These are phyloP conservation scores for Heliconius melpomene DNA, from an alignment of 1,140 invertebrate species.

Conservation along the genomic window DNA sequence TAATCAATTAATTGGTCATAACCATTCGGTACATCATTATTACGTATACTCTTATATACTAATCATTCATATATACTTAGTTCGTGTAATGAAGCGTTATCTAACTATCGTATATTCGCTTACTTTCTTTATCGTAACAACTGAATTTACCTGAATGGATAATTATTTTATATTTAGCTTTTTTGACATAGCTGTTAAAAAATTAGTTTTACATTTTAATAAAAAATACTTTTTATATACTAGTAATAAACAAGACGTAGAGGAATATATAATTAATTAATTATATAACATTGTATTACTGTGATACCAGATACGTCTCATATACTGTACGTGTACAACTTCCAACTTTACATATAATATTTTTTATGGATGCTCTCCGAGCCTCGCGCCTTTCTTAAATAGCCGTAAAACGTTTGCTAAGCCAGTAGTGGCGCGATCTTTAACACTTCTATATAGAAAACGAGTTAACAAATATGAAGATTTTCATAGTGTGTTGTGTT, in stretches of 20 bases:
- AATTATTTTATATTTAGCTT: too few species aligned
- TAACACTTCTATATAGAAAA: not conserved
- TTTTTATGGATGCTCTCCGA: constrained; percentile 14
- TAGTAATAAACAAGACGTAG: too few species aligned
- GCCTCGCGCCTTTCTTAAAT: constrained; percentile 21
- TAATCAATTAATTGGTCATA: not conserved
- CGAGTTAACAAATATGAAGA: constrained; percentile 13
- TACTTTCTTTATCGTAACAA: not conserved
- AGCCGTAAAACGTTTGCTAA: constrained; percentile 10
- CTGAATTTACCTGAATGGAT: not conserved
- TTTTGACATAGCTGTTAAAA: too few species aligned
- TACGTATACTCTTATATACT: not conserved
- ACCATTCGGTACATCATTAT: not conserved
- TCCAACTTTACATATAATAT: constrained; percentile 2
- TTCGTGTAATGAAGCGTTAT: constrained; percentile 1
- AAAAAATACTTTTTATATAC: too few species aligned
- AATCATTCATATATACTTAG: not conserved
- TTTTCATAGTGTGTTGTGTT: not conserved
- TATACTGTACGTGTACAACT: constrained; percentile 1
- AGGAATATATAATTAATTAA: not conserved
- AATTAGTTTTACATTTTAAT: too few species aligned
- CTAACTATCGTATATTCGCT: not conserved
- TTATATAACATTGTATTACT: not conserved
- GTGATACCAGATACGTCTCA: not conserved
- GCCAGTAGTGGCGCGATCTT: constrained; percentile 10